Conservation (phyloP, 2,113 vertebrate genomes). For the Nematolebias whitei region DNA sequence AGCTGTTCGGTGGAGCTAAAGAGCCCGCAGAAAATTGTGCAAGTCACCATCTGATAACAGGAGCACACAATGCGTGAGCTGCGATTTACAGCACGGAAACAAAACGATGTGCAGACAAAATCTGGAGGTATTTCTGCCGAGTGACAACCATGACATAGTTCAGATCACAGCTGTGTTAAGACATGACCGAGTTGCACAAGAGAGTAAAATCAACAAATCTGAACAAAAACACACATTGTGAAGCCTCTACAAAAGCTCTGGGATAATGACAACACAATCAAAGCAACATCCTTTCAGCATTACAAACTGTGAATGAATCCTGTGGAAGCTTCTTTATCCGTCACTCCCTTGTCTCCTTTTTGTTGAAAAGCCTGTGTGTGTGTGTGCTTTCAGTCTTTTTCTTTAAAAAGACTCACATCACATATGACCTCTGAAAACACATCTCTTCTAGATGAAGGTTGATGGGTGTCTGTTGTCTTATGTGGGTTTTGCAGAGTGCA, state of each 20-base stretch:
- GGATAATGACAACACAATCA: conserved; percentile 6
- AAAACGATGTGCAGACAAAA: conserved; percentile 22
- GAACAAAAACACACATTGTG: background rate
- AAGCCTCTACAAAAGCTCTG: background rate
- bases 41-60: conserved; percentile 31
- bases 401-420: too few relatives aligned
- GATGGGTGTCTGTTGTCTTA: conserved; percentile 38
- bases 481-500: conserved; percentile 34
- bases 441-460: conserved; percentile 38
- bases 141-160: conserved; percentile 12
- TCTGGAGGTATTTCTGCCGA: too few relatives aligned
- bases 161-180: background rate
- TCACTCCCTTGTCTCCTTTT: conserved; percentile 31
- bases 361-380: conserved; percentile 33
- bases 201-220: conserved; percentile 6
- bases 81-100: conserved; percentile 1
- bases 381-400: conserved; percentile 20
- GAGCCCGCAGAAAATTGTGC: conserved; percentile 11
- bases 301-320: conserved; percentile 4
- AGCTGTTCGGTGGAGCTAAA: conserved; percentile 18
- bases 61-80: conserved; percentile 2
- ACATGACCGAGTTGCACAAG: background rate
- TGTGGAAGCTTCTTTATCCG: conserved; percentile 33
- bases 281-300: conserved; percentile 31
- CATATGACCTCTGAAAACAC: conserved; percentile 49